These are phyloP conservation scores for Atrichornis clamosus DNA, from an alignment of 2,113 vertebrate genomes.

Conservation along the genomic window DNA sequence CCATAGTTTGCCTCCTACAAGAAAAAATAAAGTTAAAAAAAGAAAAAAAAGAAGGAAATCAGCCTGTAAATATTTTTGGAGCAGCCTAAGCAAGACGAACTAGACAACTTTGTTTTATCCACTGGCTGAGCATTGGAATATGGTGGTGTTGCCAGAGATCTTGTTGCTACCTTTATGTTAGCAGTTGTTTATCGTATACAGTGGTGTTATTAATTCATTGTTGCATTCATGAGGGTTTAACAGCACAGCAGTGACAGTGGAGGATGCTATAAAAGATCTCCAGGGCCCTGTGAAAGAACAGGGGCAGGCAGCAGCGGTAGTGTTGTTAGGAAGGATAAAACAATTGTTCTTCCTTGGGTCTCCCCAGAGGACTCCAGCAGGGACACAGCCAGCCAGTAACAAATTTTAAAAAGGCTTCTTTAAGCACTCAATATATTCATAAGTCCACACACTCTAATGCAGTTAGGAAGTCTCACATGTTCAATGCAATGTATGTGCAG, in stretches of 20 bases:
- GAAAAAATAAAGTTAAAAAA: not conserved
- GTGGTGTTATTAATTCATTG: constrained; percentile 11
- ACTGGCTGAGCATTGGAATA: not conserved
- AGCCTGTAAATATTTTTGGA: not conserved
- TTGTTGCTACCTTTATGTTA: not conserved
- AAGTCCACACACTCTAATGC: not conserved
- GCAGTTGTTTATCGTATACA: not conserved
- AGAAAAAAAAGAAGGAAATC: not conserved
- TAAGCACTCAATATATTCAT: not conserved
- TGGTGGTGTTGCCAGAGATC: not conserved
- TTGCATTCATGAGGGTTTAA: constrained; percentile 52
- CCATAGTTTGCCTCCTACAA: not conserved
- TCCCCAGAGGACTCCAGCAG: constrained; percentile 5
- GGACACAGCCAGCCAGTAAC: constrained; percentile 8
- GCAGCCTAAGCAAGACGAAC: not conserved
- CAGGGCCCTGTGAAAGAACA: constrained; percentile 37
- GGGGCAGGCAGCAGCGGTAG: constrained; percentile 11
- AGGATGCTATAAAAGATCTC: constrained; percentile 57
- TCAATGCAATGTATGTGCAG: not conserved
- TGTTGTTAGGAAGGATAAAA: constrained; percentile 19
- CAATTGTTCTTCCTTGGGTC: constrained; percentile 12
- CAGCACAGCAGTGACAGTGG: constrained; percentile 28
- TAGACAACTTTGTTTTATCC: not conserved
- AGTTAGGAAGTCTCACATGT: not conserved
- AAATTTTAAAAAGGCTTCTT: constrained; percentile 6